Evolutionary conservation across 2,888 invertebrate species (phyloP).

Genomic region (Dioctria rufipes): DNA sequence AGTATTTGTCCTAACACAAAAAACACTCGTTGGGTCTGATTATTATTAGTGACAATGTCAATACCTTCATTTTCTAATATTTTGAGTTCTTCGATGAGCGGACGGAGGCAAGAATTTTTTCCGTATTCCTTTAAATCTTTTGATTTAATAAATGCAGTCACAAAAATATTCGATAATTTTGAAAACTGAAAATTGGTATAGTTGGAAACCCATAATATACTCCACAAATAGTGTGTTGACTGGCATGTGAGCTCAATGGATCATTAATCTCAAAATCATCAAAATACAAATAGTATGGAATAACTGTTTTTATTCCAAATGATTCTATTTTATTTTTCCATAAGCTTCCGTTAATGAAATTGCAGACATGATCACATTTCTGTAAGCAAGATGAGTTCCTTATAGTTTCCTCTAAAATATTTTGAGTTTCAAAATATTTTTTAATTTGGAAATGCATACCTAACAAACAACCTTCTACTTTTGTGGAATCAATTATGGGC

Average conservation of each 20-base stretch:
- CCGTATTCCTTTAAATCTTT: conserved; percentile 55
- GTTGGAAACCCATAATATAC: conserved; percentile 59
- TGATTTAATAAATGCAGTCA: conserved; percentile 55
- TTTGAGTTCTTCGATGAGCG: conserved; percentile 10
- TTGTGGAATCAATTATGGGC: no score
- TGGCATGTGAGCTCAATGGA: conserved; percentile 50
- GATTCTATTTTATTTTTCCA: no score
- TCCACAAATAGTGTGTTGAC: conserved; percentile 55
- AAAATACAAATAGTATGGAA: conserved; percentile 57
- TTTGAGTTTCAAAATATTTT: no score
- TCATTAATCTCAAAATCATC: conserved; percentile 59
- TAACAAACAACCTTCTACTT: no score
- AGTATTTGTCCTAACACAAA: background rate
- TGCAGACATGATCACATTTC: no score
- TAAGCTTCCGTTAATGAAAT: no score
- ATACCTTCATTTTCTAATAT: conserved; percentile 39
- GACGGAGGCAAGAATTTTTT: conserved; percentile 34
- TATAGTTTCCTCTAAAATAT: no score
- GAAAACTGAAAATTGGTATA: conserved; percentile 54
- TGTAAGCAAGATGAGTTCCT: no score
- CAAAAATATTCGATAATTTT: conserved; percentile 52
- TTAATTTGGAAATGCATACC: no score
- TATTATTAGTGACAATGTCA: background rate
- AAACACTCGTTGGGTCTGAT: background rate
- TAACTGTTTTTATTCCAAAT: no score